Evolutionary conservation across 2,113 vertebrate genomes (phyloP).

Genomic region (Chloropsis hardwickii): DNA sequence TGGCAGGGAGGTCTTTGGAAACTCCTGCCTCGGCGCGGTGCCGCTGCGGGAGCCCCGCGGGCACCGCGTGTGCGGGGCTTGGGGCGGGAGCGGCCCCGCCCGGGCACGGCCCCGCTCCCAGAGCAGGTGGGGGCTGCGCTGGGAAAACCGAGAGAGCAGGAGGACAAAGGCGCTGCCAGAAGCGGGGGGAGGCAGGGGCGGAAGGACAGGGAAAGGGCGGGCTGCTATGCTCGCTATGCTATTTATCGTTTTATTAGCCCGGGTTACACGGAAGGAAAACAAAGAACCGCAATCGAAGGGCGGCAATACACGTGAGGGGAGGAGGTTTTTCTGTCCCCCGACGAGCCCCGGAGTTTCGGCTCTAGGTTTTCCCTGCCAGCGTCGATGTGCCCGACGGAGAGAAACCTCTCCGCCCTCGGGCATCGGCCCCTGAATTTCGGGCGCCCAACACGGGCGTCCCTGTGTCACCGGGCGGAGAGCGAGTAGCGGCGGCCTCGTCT

Average conservation of each 20-base stretch:
- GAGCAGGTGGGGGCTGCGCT: not conserved
- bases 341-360: not conserved
- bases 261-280: not conserved
- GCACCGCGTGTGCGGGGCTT: not conserved
- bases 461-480: not conserved
- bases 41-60: not conserved
- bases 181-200: not conserved
- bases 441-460: not conserved
- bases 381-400: not conserved
- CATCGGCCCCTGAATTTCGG: not conserved
- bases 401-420: not conserved
- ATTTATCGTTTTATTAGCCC: conserved; percentile 24
- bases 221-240: not conserved
- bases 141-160: not conserved
- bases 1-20: rapidly evolving
- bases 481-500: not conserved
- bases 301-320: not conserved
- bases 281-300: conserved; percentile 1
- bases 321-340: not conserved
- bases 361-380: not conserved
- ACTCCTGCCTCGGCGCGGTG: not conserved
- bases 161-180: not conserved
- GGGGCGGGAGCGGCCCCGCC: not conserved
- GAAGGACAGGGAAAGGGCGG: not conserved
- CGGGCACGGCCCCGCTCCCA: not conserved